Evolutionary conservation across 2,113 vertebrate species (phyloP).

Genomic region (Natator depressus): DNA sequence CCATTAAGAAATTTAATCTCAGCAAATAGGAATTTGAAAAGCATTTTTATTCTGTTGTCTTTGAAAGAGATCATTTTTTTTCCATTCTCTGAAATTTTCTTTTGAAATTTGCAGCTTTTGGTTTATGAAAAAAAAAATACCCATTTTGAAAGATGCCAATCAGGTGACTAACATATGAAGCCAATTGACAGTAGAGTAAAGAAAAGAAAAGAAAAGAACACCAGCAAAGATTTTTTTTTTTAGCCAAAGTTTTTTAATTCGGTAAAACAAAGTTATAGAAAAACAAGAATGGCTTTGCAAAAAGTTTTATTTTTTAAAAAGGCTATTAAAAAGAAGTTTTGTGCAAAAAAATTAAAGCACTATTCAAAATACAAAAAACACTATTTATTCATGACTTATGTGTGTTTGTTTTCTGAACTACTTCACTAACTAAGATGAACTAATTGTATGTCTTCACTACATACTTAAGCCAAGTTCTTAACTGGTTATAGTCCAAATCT

Average conservation of each 20-base stretch:
- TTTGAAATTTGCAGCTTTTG: no score
- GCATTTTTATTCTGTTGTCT: background rate
- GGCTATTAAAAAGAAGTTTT: background rate
- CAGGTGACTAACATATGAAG: background rate
- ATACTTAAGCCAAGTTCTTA: background rate
- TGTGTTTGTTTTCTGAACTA: background rate
- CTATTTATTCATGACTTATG: background rate
- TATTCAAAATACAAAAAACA: background rate
- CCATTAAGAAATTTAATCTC: conserved; percentile 20
- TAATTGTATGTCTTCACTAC: background rate
- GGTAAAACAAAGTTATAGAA: background rate
- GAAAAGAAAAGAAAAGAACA: background rate
- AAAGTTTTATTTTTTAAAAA: background rate
- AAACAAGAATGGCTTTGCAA: background rate
- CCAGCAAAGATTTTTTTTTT: background rate
- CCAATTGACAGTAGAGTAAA: background rate
- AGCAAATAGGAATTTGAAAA: background rate
- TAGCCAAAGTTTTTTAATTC: background rate
- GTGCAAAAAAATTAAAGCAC: background rate
- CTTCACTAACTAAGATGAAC: background rate
- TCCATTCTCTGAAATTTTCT: background rate
- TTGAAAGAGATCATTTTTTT: background rate
- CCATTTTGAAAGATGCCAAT: background rate
- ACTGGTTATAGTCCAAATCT: no score
- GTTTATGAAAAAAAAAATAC: background rate